Evolutionary conservation across 2,797 vertebrate genomes (phyloP).

Genomic region (Paedocypris micromegethes): DNA sequence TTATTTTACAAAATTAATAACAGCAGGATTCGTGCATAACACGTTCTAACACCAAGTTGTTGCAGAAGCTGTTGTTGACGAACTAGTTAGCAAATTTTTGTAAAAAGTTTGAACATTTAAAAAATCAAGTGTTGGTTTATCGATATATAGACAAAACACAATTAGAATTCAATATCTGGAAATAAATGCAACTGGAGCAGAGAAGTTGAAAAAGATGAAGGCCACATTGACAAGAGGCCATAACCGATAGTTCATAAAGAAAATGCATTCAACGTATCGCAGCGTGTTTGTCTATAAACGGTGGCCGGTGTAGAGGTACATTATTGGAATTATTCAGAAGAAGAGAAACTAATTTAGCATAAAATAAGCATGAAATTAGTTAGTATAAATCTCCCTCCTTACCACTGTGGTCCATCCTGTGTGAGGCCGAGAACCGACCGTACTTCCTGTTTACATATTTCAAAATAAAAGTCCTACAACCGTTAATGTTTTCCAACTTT

Average conservation of each 20-base stretch:
- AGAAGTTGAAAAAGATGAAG: slow-evolving; percentile 2
- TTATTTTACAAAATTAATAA: too few relatives aligned
- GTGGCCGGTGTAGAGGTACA: neutral
- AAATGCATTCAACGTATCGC: neutral
- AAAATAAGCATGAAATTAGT: neutral
- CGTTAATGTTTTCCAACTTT: neutral
- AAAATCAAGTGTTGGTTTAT: too few relatives aligned
- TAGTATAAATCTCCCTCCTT: slow-evolving; percentile 42
- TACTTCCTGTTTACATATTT: slow-evolving; percentile 22
- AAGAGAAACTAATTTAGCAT: neutral
- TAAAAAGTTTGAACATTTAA: too few relatives aligned
- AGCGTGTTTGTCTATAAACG: neutral
- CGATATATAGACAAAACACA: too few relatives aligned
- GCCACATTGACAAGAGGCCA: slow-evolving; percentile 28
- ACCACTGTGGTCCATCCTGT: slow-evolving; percentile 46
- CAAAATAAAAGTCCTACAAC: slow-evolving; percentile 35
- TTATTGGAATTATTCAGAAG: neutral
- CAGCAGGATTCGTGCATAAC: too few relatives aligned
- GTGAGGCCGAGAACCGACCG: neutral
- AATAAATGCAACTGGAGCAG: neutral
- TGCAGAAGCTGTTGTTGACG: too few relatives aligned
- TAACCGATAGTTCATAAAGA: neutral
- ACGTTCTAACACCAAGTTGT: too few relatives aligned
- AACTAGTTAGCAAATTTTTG: too few relatives aligned
- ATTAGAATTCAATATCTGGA: neutral